Evolutionary conservation across 2,797 vertebrate species (phyloP), one percentile per base, ranked within the genome.

Genomic region (Thamnophis elegans): DNA sequence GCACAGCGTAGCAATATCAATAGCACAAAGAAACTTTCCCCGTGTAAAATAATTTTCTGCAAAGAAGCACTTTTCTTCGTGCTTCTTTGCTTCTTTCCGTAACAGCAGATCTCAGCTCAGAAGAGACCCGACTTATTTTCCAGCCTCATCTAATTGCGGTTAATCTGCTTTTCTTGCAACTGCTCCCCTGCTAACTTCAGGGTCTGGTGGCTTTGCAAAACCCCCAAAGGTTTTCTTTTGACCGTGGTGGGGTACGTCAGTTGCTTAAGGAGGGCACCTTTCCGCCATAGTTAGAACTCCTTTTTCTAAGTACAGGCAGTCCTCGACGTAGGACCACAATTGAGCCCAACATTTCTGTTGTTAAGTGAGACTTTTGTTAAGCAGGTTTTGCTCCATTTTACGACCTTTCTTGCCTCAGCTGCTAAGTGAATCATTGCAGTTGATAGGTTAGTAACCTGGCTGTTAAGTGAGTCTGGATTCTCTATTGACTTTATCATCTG

Each of bases 211-310:
- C 55, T 92, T 95, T 93, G 59, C 86, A 91, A 92, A 85, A n/a
- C 91, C 42, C 26, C 7, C 3, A 22, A 25, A 0, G 87, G 0
- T 92, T 93, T 53, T 55, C 7, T 93, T 91, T 78, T 20, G 8
- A 62, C n/a, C 0, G 0, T 86, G 3, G 87, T 68, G 91, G 91
- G 87, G 55, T 85, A 88, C 93, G 92, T 92, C 88, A 92, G 93
- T 92, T 65, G 89, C 5, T 36, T 89, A 16, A 89, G 47, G 14
- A 1, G n/a, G n/a, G 88, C 94, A 93, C 42, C 87, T 89, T 93
- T 10, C 89, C 28, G 26, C 88, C 18, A 28, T 65, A 91, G 13
- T 7, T 88, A 82, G 36, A 4, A 54, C 7, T 89, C 92, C 25
- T 11, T 90, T 94, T 78, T n/a, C 56, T 93, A 13, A 89, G 90